Conservation (phyloP, 2,888 invertebrate species). For the Andrena bicolor region DNA sequence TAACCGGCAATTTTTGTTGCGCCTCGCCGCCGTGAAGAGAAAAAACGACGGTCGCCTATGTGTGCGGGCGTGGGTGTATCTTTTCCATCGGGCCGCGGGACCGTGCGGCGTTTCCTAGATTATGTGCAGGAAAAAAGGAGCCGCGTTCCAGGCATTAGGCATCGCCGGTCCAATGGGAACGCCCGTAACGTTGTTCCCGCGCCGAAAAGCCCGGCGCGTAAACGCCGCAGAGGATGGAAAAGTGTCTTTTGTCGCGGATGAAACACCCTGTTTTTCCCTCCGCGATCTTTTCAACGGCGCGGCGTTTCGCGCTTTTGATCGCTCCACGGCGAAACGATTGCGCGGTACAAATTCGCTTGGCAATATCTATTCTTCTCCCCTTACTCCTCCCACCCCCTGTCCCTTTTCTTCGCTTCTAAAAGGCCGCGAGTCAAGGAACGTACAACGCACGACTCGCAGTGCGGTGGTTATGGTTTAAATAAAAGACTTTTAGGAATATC, state of each 20-base stretch:
- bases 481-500: no score
- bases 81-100: constrained; percentile 27
- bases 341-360: constrained; percentile 40
- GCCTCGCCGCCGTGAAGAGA: constrained; percentile 33
- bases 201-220: constrained; percentile 41
- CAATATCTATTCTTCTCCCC: constrained; percentile 1
- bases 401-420: not conserved
- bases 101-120: constrained; percentile 46
- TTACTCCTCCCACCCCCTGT: not conserved
- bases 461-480: not conserved
- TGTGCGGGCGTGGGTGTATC: constrained; percentile 17
- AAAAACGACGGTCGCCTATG: constrained; percentile 6
- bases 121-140: constrained; percentile 40
- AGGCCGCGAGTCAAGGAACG: not conserved
- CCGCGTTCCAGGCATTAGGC: constrained; percentile 41
- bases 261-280: constrained; percentile 31
- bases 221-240: constrained; percentile 27
- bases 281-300: constrained; percentile 34
- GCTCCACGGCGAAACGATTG: constrained; percentile 43
- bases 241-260: constrained; percentile 46
- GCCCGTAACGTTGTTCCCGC: constrained; percentile 27
- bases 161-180: constrained; percentile 46
- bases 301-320: constrained; percentile 45
- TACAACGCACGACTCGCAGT: no score
- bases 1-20: constrained; percentile 66